Evolutionary conservation across 2,797 vertebrate genomes (phyloP).

Genomic region (Xiphorhynchus erythropygius): DNA sequence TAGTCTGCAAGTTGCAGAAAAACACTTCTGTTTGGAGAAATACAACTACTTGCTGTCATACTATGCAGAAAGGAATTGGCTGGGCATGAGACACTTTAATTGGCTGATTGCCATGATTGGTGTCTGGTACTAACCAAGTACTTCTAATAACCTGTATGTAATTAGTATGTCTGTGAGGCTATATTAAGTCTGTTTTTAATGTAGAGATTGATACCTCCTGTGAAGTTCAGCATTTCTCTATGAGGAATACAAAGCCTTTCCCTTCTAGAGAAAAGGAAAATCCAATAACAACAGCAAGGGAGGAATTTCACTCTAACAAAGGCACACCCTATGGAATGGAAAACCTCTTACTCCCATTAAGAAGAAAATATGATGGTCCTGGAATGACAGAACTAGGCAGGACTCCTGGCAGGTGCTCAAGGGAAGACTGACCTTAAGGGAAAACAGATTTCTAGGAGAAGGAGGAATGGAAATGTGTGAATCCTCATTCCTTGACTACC

Average conservation of each 20-base stretch:
- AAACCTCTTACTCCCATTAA: neutral
- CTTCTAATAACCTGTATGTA: neutral
- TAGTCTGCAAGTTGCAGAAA: neutral
- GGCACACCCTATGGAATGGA: neutral
- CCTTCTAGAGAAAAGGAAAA: neutral
- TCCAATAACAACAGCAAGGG: neutral
- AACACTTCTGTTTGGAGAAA: slow-evolving; percentile 10
- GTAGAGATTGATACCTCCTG: neutral
- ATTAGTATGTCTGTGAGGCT: neutral
- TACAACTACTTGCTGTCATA: slow-evolving; percentile 17
- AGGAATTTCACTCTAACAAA: neutral
- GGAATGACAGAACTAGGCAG: neutral
- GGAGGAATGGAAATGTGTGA: neutral
- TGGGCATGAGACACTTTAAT: neutral
- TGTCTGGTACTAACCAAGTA: neutral
- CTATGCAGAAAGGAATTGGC: neutral
- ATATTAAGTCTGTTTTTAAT: neutral
- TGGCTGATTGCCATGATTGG: neutral
- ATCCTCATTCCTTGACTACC: neutral
- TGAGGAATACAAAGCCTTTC: neutral
- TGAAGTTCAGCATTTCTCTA: neutral
- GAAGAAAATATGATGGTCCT: neutral
- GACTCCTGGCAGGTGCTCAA: neutral
- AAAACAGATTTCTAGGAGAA: neutral
- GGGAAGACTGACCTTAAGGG: neutral